A percentile compares a stretch with the other conserved stretches of the same genome.
phyloP scores from a whole-genome alignment of 2,888 invertebrate species.

The Antheraea assamensis region DNA sequence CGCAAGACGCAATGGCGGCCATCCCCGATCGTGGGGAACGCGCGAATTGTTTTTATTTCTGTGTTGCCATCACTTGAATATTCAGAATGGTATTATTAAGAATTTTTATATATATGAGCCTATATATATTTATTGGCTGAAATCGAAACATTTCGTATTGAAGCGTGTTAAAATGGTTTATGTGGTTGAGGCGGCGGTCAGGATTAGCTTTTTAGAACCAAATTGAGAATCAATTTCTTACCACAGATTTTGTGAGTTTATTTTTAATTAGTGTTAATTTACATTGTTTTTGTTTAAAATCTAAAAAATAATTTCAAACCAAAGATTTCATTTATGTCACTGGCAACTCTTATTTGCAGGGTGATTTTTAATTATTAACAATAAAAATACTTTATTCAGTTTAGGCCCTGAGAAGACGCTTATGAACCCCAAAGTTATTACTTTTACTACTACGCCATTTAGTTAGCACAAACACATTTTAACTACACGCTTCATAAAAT shows the following conservation, averaged over 20 bases:
- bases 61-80: conserved; percentile 3
- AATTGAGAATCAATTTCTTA: background rate
- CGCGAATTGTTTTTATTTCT: conserved; percentile 3
- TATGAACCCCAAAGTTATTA: too few species aligned
- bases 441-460: too few species aligned
- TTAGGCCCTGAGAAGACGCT: too few species aligned
- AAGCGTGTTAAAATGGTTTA: too few species aligned
- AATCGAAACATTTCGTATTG: too few species aligned
- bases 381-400: too few species aligned
- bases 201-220: background rate
- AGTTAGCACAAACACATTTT: background rate
- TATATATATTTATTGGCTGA: too few species aligned
- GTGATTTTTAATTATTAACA: background rate
- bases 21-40: conserved; percentile 23
- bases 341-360: background rate
- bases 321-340: background rate
- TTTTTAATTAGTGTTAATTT: too few species aligned
- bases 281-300: too few species aligned
- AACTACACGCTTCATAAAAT: background rate
- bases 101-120: background rate
- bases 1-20: conserved; percentile 26
- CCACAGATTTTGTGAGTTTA: background rate
- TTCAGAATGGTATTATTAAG: background rate
- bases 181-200: too few species aligned
- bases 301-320: too few species aligned